Percentiles rank a stretch among this genome's conserved stretches.
Evolutionary conservation across 2,797 vertebrate genomes (phyloP).

Genomic region (Anas bernieri): DNA sequence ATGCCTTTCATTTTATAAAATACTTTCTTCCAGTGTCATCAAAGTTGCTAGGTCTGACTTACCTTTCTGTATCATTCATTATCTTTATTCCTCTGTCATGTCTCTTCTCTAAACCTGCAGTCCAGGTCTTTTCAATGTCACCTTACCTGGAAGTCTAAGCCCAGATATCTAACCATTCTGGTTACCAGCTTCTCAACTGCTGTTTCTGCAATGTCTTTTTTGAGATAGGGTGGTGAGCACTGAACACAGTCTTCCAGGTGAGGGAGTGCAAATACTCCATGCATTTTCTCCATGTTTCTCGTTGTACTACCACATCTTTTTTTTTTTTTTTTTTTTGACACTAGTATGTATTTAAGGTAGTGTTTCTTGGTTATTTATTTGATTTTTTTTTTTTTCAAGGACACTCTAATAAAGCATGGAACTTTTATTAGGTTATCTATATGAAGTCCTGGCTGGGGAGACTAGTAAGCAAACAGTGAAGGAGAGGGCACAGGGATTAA

Average conservation of each 20-base stretch:
- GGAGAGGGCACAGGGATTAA: not conserved
- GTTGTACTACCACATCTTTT: not conserved
- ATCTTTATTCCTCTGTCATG: slow-evolving; percentile 61
- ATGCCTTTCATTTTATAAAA: slow-evolving; percentile 4
- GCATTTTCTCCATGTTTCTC: not conserved
- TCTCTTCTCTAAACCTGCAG: slow-evolving; percentile 55
- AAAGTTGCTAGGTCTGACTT: slow-evolving; percentile 20
- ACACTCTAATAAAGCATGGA: not conserved
- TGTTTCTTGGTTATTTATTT: not conserved
- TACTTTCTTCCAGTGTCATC: not conserved
- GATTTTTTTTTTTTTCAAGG: not conserved
- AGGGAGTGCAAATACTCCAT: slow-evolving; percentile 47
- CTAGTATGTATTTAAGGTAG: not conserved
- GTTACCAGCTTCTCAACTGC: slow-evolving; percentile 58
- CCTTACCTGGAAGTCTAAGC: slow-evolving; percentile 56
- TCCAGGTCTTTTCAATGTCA: slow-evolving; percentile 62
- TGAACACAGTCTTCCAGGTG: slow-evolving; percentile 62
- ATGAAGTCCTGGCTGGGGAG: not conserved
- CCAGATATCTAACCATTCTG: slow-evolving; percentile 32
- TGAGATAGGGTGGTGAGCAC: slow-evolving; percentile 65
- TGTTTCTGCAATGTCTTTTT: slow-evolving; percentile 67
- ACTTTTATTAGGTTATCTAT: not conserved
- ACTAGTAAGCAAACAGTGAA: not conserved
- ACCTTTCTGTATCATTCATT: slow-evolving; percentile 46
- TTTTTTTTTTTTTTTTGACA: not conserved